A percentile compares a stretch with the other conserved stretches of the same genome.
These are phyloP conservation scores for Nudaria mundana DNA, from an alignment of 2,888 invertebrate genomes.

Conservation along the genomic window DNA sequence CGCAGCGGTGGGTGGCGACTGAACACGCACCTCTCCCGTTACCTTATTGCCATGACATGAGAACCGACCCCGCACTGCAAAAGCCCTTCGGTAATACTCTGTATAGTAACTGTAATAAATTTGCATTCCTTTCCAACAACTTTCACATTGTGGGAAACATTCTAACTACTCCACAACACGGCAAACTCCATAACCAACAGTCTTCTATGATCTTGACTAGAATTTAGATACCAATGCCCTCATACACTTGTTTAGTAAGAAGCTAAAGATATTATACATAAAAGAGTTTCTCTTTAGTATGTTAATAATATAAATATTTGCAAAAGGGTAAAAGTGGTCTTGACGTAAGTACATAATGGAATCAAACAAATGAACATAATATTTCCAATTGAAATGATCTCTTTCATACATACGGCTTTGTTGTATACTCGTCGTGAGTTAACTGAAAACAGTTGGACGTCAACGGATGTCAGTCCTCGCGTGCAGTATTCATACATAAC, in stretches of 20 bases:
- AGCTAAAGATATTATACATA: no score
- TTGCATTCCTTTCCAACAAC: slow-evolving; percentile 42
- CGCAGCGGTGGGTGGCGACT: slow-evolving; percentile 74
- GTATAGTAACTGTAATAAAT: slow-evolving; percentile 42
- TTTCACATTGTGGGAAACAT: no score
- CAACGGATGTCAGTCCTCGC: slow-evolving; percentile 63
- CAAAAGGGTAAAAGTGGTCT: no score
- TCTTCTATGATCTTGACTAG: no score
- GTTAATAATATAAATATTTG: no score
- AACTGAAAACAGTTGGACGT: slow-evolving; percentile 71
- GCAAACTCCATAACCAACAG: slow-evolving; percentile 15
- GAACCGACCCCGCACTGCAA: slow-evolving; percentile 69
- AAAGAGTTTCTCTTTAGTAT: no score
- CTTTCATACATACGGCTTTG: slow-evolving; percentile 49
- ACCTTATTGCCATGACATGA: slow-evolving; percentile 76
- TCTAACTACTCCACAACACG: slow-evolving; percentile 15
- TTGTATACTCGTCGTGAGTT: slow-evolving; percentile 52
- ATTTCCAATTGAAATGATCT: slow-evolving; percentile 55
- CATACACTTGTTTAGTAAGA: slow-evolving; percentile 10
- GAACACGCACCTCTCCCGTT: slow-evolving; percentile 77
- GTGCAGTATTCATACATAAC: slow-evolving; percentile 59
- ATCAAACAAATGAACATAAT: no score
- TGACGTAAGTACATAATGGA: no score
- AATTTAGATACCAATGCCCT: slow-evolving; percentile 15
- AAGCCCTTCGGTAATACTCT: slow-evolving; percentile 54